Percentiles rank a stretch among this genome's conserved stretches.
phyloP scores from a whole-genome alignment of 2,797 vertebrate genomes.

The Limosa lapponica region DNA sequence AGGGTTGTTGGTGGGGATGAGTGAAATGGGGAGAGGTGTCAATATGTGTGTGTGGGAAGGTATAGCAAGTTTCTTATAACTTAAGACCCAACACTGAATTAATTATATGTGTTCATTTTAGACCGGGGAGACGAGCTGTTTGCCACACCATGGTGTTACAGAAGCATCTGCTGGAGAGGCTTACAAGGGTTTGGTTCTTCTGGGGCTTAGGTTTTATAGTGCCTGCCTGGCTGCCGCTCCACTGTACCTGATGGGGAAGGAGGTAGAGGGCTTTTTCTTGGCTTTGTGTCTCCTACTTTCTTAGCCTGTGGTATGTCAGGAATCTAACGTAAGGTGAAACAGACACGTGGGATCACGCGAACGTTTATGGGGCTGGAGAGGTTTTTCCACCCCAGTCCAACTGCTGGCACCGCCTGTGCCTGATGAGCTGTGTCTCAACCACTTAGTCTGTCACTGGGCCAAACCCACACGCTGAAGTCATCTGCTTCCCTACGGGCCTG shows the following conservation, averaged over 20 bases:
- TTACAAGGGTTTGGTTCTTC: neutral
- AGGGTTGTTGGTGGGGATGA: neutral
- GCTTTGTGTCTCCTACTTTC: neutral
- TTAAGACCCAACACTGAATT: neutral
- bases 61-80: neutral
- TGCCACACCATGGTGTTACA: neutral
- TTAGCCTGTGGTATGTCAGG: neutral
- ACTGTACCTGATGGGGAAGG: neutral
- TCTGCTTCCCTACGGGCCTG: neutral
- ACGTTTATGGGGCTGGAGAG: neutral
- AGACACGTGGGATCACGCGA: neutral
- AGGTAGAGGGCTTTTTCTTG: neutral
- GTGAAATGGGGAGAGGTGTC: neutral
- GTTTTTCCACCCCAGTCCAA: neutral
- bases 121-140: neutral
- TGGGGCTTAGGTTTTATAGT: rapidly evolving
- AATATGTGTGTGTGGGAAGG: neutral
- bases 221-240: neutral
- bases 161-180: neutral
- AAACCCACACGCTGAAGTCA: neutral
- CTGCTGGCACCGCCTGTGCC: neutral
- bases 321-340: neutral
- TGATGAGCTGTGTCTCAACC: neutral
- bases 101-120: neutral
- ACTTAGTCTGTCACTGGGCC: neutral